Base-by-base conservation (phyloP, 2,113 vertebrate species). In the Sinocyclocheilus anshuiensis region DNA sequence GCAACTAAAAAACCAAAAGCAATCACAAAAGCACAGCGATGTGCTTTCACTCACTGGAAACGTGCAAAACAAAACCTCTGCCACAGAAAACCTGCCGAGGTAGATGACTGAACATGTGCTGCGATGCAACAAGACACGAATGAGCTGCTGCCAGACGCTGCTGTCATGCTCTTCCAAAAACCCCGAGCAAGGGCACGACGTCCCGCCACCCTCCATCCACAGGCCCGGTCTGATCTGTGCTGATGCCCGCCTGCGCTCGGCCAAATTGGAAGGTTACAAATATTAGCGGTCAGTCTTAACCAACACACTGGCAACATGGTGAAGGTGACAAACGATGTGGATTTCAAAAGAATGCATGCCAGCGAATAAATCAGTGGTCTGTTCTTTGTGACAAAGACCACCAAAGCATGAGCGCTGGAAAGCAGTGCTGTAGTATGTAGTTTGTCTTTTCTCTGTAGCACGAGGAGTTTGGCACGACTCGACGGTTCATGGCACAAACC, bases 161-260 rank as follows among this genome's bases (percentile, higher is more conserved):
- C 69, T 39, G 33, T 72, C 33, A 72, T 72, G 69, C 72, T 76
- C n/a, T 76, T 42, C 74, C 74, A 76, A 50, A 76, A 76, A 15
- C 12, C 74, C 42, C 0, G 5, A 76, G 12, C 42, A 76, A 76
- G 74, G 42, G 42, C 74, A 48, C 74, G 45, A 16, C 24, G 74
- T 76, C 74, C 72, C 72, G n/a, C 20, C 39, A 45, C 11, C 22
- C 71, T 45, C 71, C 39, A 45, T 45, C 71, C 71, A 45, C 39
- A 75, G 69, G 36, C 33, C 69, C 4, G 69, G 22, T 72, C 9
- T 72, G 33, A 72, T 72, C 69, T 42, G 18, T 42, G 36, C 33
- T 71, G 69, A 71, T 39, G 69, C 22, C 71, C 39, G 20, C 36
- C 4, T n/a, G 71, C 18, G 16, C 18, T 12, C 18, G 39, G 15